phyloP scores from a whole-genome alignment of 2,113 vertebrate species.

The Lophura nycthemera region DNA sequence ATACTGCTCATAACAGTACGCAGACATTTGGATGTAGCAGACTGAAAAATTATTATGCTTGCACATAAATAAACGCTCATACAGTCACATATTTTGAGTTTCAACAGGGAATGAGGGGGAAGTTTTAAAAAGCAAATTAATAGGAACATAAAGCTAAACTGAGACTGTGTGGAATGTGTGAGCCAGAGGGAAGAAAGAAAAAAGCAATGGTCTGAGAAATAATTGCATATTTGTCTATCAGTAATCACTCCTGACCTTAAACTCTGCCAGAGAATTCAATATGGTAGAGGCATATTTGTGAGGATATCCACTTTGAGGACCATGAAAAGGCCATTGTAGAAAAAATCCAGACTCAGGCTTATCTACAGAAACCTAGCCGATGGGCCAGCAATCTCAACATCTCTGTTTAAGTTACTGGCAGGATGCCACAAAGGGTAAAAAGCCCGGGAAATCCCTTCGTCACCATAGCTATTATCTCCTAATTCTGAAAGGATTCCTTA shows the following conservation, averaged over 20 bases:
- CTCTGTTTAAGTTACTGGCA: background rate
- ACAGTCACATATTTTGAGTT: background rate
- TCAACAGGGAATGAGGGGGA: background rate
- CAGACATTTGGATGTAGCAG: background rate
- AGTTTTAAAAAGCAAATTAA: background rate
- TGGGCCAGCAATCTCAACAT: background rate
- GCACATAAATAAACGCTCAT: conserved; percentile 14
- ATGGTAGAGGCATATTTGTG: background rate
- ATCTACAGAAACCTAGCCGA: background rate
- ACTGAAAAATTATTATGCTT: conserved; percentile 27
- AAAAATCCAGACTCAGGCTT: background rate
- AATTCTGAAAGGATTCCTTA: background rate
- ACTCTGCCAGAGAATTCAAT: background rate
- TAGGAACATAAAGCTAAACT: background rate
- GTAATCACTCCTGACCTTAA: background rate
- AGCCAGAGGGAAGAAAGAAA: background rate
- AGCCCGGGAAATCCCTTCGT: background rate
- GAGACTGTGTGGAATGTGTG: background rate
- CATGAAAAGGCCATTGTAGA: background rate
- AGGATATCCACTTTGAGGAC: background rate
- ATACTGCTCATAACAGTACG: background rate
- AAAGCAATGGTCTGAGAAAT: background rate
- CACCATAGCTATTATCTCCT: background rate
- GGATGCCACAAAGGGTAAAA: background rate
- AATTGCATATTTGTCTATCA: conserved; percentile 1